Base-by-base conservation (phyloP, 2,888 invertebrate genomes). In the Amphipoea oculea region DNA sequence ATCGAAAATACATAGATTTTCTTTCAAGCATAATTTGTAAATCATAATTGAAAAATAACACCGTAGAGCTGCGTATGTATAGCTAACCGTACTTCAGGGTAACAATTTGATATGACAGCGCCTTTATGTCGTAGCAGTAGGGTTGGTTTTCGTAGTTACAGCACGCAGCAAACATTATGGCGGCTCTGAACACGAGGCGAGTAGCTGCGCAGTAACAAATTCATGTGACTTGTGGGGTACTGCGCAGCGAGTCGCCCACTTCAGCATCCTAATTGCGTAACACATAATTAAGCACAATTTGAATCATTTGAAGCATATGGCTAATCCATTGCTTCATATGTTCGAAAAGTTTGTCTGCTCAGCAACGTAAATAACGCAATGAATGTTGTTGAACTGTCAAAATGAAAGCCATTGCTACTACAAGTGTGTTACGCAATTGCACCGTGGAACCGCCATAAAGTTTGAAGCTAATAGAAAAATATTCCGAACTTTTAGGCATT, bases 1-100 rank as follows among this genome's bases (percentile, higher is more conserved):
- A 77, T 79, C 72, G 73, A 76, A 79, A 79, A 74, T 78, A 71
- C 60, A 79, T 45, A 69, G 60, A 75, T 68, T 77, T 79, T 40
- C 17, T 62, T 68, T 60, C 73, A 79, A 81, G 69, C 45, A 76
- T 78, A 63, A 51, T 57, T 71, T 74, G 45, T 79, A 72, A 82
- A 85, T 42, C 29, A 20, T 62, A 63, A 70, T 65, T 73, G 45
- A 70, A 69, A 79, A 79, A 70, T 70, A 81, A 77, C 81, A 63
- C 45, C 1, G 40, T 42, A 57, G 23, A n/a, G n/a, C 17, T 57
- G 17, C n/a, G 5, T 71, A 54, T 23, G 40, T 54, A 54, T 23
- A 17, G 14, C 11, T 45, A 45, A n/a, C n/a, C 14, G 36, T 54
- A 54, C 36, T 23, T 36, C 14, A 14, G 9, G 36, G 9, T n/a